Evolutionary conservation across 2,797 vertebrate genomes (phyloP).

Genomic region (Xenopus petersii): DNA sequence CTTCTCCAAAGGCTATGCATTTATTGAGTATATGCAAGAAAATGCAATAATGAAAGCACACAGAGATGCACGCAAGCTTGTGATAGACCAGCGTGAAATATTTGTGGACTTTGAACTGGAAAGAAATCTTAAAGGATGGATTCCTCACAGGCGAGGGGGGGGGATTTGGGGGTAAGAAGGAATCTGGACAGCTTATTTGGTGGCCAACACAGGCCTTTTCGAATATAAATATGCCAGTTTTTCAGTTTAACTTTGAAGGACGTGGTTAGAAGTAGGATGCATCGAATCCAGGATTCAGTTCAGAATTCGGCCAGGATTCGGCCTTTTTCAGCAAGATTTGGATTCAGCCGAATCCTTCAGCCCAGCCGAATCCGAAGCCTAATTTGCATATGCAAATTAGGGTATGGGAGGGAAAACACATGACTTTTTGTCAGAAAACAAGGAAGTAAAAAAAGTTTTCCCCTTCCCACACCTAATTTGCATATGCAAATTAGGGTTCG

Average conservation of each 20-base stretch:
- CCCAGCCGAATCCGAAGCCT: too few species aligned
- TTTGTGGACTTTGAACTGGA: constrained; percentile 93
- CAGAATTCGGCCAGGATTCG: too few species aligned
- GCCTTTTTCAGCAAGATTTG: too few species aligned
- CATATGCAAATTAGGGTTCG: too few species aligned
- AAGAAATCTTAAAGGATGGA: constrained; percentile 87
- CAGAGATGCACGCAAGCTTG: constrained; percentile 84
- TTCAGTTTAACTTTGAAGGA: constrained; percentile 63
- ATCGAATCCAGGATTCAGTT: too few species aligned
- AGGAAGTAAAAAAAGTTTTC: too few species aligned
- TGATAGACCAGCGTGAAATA: constrained; percentile 88
- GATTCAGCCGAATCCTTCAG: too few species aligned
- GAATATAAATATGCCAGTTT: constrained; percentile 79
- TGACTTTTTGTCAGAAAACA: too few species aligned
- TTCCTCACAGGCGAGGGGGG: constrained; percentile 88
- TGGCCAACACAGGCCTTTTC: constrained; percentile 89
- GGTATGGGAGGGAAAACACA: too few species aligned
- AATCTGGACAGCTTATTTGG: constrained; percentile 95
- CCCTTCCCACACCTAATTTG: too few species aligned
- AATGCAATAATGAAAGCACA: constrained; percentile 80
- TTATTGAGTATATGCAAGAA: constrained; percentile 91
- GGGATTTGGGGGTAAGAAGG: constrained; percentile 91
- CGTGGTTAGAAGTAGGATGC: too few species aligned
- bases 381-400: too few species aligned
- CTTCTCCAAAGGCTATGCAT: constrained; percentile 89